Percentiles rank a stretch among this genome's conserved stretches.
Conservation (phyloP, 92 coral and sea anemone species). For the Zoanthus solanderi region DNA sequence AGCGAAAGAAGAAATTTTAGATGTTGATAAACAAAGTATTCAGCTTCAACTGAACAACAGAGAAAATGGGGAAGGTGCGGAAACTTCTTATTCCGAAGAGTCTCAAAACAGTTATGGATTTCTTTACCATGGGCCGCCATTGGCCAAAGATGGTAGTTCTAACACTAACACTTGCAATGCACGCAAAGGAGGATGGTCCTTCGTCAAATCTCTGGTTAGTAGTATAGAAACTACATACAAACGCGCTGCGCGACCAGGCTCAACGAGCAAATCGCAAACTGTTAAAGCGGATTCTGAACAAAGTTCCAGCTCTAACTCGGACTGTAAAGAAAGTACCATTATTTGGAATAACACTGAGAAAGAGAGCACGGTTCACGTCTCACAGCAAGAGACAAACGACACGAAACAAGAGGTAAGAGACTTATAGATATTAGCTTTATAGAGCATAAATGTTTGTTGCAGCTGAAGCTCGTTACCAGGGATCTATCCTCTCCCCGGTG, state of each 20-base stretch:
- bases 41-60: background rate
- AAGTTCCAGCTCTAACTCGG: background rate
- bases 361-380: background rate
- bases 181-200: constrained; percentile 22
- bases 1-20: background rate
- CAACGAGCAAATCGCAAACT: constrained; percentile 7
- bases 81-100: background rate
- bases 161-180: background rate
- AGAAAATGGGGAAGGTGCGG: background rate
- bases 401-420: no score
- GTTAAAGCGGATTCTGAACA: background rate
- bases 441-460: no score
- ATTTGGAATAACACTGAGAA: background rate
- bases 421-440: no score
- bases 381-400: no score
- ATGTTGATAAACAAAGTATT: background rate
- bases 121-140: constrained; percentile 33
- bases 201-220: constrained; percentile 38
- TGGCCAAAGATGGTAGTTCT: background rate
- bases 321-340: background rate
- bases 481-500: no score
- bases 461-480: no score
- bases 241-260: constrained; percentile 1
- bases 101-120: constrained; percentile 11
- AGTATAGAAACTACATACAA: constrained; percentile 44